These are phyloP conservation scores for Spongilla lacustris DNA, from an alignment of 37 sponge, comb jelly and placozoan species.

Conservation along the genomic window DNA sequence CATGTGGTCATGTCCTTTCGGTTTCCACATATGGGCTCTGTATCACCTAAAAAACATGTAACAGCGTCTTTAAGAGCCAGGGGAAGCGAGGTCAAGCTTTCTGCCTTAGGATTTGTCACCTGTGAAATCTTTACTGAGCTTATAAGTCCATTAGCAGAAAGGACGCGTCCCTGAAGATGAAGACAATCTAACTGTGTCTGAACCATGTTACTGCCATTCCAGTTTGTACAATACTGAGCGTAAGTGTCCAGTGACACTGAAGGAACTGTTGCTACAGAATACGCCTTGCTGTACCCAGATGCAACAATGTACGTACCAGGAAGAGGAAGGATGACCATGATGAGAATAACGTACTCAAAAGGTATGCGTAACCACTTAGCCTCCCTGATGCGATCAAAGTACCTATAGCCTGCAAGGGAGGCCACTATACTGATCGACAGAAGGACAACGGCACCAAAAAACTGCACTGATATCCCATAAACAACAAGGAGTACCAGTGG, in stretches of 20 bases:
- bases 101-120: conserved; percentile 7
- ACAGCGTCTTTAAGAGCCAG: conserved; percentile 14
- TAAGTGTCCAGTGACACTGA: conserved; percentile 29
- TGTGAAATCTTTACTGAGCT: conserved; percentile 23
- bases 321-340: conserved; percentile 1
- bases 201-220: conserved; percentile 18
- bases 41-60: conserved; percentile 47
- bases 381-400: conserved; percentile 21
- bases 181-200: conserved; percentile 60
- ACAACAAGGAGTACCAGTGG: conserved; percentile 32
- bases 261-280: neutral
- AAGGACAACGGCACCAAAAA: conserved; percentile 13
- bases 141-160: conserved; percentile 21
- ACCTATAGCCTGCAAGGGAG: neutral
- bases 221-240: conserved; percentile 37
- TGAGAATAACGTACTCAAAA: conserved; percentile 23
- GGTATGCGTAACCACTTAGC: conserved; percentile 50
- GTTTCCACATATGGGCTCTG: conserved; percentile 52
- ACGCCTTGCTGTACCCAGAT: neutral
- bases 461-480: conserved; percentile 37
- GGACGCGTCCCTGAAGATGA: conserved; percentile 48
- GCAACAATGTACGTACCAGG: conserved; percentile 15
- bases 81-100: conserved; percentile 24
- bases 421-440: neutral
- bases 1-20: conserved; percentile 40